A percentile compares a stretch with the other conserved stretches of the same genome.
These are phyloP conservation scores for Parthenolecanium corni DNA, from an alignment of 2,888 invertebrate species.

Conservation along the genomic window DNA sequence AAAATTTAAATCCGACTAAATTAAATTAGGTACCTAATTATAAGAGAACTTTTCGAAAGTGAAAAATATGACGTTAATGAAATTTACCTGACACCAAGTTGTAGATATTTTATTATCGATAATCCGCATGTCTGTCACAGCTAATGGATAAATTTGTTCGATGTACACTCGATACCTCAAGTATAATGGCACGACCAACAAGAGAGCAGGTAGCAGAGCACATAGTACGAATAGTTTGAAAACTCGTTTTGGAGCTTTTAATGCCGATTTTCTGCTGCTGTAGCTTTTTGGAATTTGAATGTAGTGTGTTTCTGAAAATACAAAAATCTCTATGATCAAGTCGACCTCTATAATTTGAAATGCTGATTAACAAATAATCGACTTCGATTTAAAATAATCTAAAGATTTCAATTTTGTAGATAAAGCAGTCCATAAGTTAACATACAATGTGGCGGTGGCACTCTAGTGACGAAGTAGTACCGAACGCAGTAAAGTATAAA, in stretches of 20 bases:
- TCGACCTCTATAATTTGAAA: no score
- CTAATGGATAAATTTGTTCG: constrained; percentile 58
- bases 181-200: constrained; percentile 57
- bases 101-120: constrained; percentile 63
- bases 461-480: no score
- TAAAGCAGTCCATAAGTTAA: no score
- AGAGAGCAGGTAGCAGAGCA: constrained; percentile 52
- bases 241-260: constrained; percentile 43
- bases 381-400: no score
- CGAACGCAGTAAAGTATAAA: no score
- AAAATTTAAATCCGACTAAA: no score
- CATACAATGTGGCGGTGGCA: no score
- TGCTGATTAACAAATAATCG: no score
- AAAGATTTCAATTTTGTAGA: no score
- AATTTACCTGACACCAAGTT: constrained; percentile 64
- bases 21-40: no score
- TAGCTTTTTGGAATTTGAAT: not conserved
- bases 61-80: no score
- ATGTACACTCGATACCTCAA: constrained; percentile 58
- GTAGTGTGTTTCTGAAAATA: constrained; percentile 8
- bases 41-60: no score
- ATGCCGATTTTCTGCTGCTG: not conserved
- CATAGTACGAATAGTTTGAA: constrained; percentile 51
- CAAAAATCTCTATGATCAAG: not conserved
- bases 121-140: constrained; percentile 62